Conservation (phyloP, 2,888 invertebrate species). For the Petrolisthes manimaculis region DNA sequence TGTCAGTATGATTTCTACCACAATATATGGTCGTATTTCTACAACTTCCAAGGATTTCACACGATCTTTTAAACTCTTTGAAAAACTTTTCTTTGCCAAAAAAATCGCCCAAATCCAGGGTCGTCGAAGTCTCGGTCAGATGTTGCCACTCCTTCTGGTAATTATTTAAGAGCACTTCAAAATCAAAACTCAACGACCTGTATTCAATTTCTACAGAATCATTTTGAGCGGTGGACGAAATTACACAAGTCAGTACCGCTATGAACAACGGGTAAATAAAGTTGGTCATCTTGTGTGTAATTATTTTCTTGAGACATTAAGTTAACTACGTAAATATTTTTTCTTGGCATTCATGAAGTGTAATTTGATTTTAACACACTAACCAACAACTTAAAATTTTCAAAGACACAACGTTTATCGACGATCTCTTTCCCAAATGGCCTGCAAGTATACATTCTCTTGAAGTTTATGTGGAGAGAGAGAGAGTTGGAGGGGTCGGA, state of each 20-base stretch:
- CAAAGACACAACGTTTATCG: background rate
- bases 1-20: background rate
- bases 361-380: background rate
- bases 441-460: no score
- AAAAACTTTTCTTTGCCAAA: background rate
- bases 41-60: background rate
- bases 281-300: background rate
- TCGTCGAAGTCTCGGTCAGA: background rate
- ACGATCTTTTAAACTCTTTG: constrained; percentile 1
- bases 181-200: background rate
- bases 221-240: background rate
- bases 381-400: background rate
- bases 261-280: background rate
- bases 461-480: no score
- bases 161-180: background rate
- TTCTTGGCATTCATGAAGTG: no score
- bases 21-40: background rate
- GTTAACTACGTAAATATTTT: no score
- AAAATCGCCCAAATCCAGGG: background rate
- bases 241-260: background rate
- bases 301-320: no score
- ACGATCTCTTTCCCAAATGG: background rate
- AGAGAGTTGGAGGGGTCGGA: no score
- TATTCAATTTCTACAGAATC: background rate
- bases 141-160: background rate